Evolutionary conservation across 2,113 vertebrate genomes (phyloP), one percentile per base, ranked within the genome.

Genomic region (Proteles cristata): DNA sequence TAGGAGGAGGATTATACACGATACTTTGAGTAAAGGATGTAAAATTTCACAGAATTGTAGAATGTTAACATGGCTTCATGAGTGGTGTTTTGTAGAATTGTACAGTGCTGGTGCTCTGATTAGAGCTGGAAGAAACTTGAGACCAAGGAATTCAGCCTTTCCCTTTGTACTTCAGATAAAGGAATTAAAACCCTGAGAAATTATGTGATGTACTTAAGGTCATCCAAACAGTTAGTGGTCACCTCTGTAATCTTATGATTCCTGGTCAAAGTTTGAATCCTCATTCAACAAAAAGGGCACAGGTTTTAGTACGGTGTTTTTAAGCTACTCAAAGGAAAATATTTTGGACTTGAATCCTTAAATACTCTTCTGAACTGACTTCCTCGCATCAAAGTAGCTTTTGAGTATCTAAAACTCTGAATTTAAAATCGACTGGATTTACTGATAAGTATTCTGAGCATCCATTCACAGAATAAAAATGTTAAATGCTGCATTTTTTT

Each of bases 71-170:
- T 97, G 50, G 35, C 55, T 28, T 92, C 9, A 4, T 83, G 74
- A 88, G 31, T 66, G 68, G 53, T 88, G 26, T 53, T 95, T 95
- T 77, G 28, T 80, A 69, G 80, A 85, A 28, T 82, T 88, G 31
- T 88, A 26, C 50, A 82, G 2, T 82, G 26, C 48, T 71, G 25
- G 53, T 89, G 3, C 39, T 65, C 25, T 85, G 68, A 58, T 83
- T 65, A 94, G 58, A 97, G 48, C 48, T 58, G 15, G 61, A 82
- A 96, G 48, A 89, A 97, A 85, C 63, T 55, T 86, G 84, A 96
- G 28, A 80, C 87, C 28, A 43, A 39, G 21, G 45, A 93, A 83
- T 82, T 94, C 55, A 96, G 0, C 55, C 31, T 87, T 97, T 83
- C 69, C 11, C 6, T 93, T 90, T 48, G 84, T 7, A 65, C 21